Base-by-base conservation (phyloP, 2,888 invertebrate species). In the Prenolepis imparis region DNA sequence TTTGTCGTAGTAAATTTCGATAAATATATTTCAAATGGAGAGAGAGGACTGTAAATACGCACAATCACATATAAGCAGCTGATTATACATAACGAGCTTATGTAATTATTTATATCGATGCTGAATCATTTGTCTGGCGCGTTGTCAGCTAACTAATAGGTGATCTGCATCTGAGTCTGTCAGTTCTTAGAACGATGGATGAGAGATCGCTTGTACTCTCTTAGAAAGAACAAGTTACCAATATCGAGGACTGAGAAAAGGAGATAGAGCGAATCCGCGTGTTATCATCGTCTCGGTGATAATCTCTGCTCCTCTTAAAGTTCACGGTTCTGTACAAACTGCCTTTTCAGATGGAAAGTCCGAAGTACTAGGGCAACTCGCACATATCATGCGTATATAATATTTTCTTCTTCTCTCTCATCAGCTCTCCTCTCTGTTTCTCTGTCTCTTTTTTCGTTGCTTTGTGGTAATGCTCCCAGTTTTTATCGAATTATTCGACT, bases 251-350 rank as follows among this genome's bases (percentile, higher is more conserved):
- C 44, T 64, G 64, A 74, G n/a, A 55, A 57, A 64, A 28, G n/a
- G 39, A 52, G 36, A 41, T 28, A 24, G 39, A 72, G 59, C 48
- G 52, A 68, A 57, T 48, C 64, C 77, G 72, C 15, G 32, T 48
- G 18, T 88, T 91, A 89, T 91, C 91, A 77, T n/a, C 63, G 82
- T 55, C 64, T 41, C 12, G 12, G 68, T 59, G 91, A 90, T 89
- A 85, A 90, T 91, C 88, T 87, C 67, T 84, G 86, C 86, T 87
- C 83, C 88, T 88, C 85, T 84, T 84, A 90, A 91, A 90, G 91
- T 90, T 91, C 90, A 91, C 80, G 91, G 90, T 86, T 89, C 74
- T 84, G 61, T 24, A 44, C 64, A 68, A 52, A 83, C 70, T 84
- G 85, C 83, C 18, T 48, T 85, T 85, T 83, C 78, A 84, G 83